These are phyloP conservation scores for Spea hammondii DNA, from an alignment of 2,797 vertebrate genomes.

Conservation along the genomic window DNA sequence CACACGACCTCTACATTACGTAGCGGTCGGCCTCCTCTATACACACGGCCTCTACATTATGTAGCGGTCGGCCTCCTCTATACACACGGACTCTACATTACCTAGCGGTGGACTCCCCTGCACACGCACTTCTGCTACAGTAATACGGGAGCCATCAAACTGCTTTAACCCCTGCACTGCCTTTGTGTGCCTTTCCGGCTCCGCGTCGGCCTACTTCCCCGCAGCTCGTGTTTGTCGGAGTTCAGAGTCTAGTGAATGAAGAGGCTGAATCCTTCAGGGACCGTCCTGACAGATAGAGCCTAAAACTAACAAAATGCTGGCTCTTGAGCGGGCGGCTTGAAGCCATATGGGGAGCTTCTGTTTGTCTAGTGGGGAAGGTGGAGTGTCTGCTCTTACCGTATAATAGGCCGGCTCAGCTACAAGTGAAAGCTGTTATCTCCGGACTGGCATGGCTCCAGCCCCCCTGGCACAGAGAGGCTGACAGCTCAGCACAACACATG, in stretches of 20 bases:
- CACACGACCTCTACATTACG: no score
- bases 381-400: slow-evolving; percentile 61
- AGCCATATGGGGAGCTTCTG: slow-evolving; percentile 53
- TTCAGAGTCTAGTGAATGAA: slow-evolving; percentile 16
- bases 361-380: slow-evolving; percentile 57
- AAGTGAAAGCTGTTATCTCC: slow-evolving; percentile 61
- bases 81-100: no score
- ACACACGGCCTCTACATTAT: no score
- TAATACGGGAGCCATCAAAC: no score
- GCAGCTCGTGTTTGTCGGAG: not conserved
- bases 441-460: slow-evolving; percentile 61
- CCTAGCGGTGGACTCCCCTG: no score
- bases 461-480: slow-evolving; percentile 58
- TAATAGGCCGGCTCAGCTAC: slow-evolving; percentile 44
- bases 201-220: not conserved
- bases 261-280: slow-evolving; percentile 36
- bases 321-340: slow-evolving; percentile 44
- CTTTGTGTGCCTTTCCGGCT: not conserved
- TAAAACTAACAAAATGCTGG: slow-evolving; percentile 47
- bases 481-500: slow-evolving; percentile 61
- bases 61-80: no score
- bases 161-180: not conserved
- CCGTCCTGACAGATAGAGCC: slow-evolving; percentile 35
- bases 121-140: no score
- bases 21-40: no score